phyloP scores from a whole-genome alignment of 1,140 invertebrate genomes.

The Drosophila nigrodunni region DNA sequence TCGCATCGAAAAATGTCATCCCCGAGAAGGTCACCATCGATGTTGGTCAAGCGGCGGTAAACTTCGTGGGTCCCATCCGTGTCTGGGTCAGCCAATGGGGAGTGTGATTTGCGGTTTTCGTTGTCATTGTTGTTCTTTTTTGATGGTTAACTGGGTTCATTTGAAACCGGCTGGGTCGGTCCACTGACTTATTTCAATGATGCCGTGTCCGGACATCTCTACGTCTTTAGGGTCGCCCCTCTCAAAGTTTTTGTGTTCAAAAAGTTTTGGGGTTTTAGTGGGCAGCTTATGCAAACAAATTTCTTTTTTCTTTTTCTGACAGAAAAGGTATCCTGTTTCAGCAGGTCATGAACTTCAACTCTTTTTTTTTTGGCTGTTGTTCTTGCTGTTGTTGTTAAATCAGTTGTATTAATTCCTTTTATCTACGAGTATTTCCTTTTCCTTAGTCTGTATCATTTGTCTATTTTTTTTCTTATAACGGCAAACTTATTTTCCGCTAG shows the following conservation, averaged over 20 bases:
- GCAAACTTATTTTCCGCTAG: slow-evolving; percentile 5
- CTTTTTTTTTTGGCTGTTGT: slow-evolving; percentile 1
- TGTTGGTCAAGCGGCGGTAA: slow-evolving; percentile 77
- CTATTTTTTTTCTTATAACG: slow-evolving; percentile 12
- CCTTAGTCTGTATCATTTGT: slow-evolving; percentile 7
- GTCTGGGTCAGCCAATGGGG: slow-evolving; percentile 10
- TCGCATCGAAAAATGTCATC: slow-evolving; percentile 79
- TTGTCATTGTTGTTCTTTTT: slow-evolving; percentile 71
- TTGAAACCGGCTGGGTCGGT: slow-evolving; percentile 80
- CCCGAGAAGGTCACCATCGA: slow-evolving; percentile 75
- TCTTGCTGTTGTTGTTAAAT: slow-evolving; percentile 12
- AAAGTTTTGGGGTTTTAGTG: slow-evolving; percentile 55
- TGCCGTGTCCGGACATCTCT: slow-evolving; percentile 75
- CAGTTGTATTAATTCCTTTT: slow-evolving; percentile 34
- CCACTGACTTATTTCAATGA: slow-evolving; percentile 80
- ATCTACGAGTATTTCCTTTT: slow-evolving; percentile 12
- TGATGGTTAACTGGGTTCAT: slow-evolving; percentile 84
- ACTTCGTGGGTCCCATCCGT: slow-evolving; percentile 64
- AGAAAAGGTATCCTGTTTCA: background rate
- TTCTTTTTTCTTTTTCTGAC: background rate
- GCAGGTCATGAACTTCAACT: slow-evolving; percentile 47
- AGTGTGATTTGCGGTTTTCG: slow-evolving; percentile 61
- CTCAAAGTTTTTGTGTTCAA: background rate
- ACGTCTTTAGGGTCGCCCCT: slow-evolving; percentile 10
- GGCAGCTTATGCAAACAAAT: slow-evolving; percentile 43